Evolutionary conservation across 1,140 invertebrate species (phyloP).

Genomic region (Caenorhabditis latens): DNA sequence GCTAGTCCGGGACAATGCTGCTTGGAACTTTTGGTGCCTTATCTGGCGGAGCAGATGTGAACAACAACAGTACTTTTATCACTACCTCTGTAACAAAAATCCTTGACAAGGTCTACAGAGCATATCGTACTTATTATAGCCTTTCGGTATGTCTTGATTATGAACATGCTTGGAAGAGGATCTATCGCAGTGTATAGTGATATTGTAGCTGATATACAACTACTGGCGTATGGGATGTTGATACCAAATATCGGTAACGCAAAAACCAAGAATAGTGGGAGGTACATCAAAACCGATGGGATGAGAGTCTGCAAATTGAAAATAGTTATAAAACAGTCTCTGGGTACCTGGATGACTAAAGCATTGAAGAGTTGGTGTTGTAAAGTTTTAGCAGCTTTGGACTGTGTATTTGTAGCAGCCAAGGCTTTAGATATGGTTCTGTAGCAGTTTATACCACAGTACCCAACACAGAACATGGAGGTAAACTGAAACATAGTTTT

Average conservation of each 20-base stretch:
- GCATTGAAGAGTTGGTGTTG: slow-evolving; percentile 21
- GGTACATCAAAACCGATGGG: neutral
- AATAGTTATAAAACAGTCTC: neutral
- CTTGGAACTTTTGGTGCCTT: neutral
- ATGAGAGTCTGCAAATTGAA: slow-evolving; percentile 1
- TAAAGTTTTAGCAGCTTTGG: neutral
- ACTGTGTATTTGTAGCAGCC: neutral
- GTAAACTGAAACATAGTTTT: neutral
- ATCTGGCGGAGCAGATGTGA: neutral
- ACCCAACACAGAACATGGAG: neutral
- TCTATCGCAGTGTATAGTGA: slow-evolving; percentile 1
- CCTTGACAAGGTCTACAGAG: too few species aligned
- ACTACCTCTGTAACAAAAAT: neutral
- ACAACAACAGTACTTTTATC: neutral
- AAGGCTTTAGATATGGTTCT: neutral
- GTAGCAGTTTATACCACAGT: slow-evolving; percentile 3
- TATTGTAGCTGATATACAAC: neutral
- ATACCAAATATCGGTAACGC: neutral
- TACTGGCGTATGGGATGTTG: slow-evolving; percentile 3
- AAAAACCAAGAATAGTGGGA: neutral
- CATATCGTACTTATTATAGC: neutral
- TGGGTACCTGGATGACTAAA: neutral
- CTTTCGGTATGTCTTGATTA: slow-evolving; percentile 4
- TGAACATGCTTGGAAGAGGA: slow-evolving; percentile 10
- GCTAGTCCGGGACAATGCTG: neutral